phyloP scores from a whole-genome alignment of 2,888 invertebrate genomes.

The Machimus atricapillus region DNA sequence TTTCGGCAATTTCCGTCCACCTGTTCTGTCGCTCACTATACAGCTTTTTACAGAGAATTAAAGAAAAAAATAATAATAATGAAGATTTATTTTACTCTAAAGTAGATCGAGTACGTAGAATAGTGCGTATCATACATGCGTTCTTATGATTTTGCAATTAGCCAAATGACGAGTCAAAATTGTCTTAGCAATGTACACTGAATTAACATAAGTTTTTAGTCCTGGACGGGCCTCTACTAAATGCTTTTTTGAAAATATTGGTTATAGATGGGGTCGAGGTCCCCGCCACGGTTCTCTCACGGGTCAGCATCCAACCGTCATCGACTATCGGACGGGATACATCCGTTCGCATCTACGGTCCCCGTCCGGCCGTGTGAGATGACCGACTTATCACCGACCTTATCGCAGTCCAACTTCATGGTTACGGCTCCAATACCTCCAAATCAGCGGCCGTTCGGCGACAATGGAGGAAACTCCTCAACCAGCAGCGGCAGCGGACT shows the following conservation, averaged over 20 bases:
- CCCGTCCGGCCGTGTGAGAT: constrained; percentile 92
- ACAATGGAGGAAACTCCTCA: neutral
- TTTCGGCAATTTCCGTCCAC: neutral
- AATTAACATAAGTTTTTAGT: neutral
- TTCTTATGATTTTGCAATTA: constrained; percentile 16
- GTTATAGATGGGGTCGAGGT: constrained; percentile 81
- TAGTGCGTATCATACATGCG: neutral
- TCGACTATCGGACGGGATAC: constrained; percentile 68
- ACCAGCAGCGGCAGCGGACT: constrained; percentile 49
- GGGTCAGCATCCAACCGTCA: constrained; percentile 62
- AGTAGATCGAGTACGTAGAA: neutral
- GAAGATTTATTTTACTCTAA: neutral
- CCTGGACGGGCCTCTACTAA: neutral
- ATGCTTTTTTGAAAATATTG: neutral
- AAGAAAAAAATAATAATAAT: neutral
- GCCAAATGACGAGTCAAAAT: neutral
- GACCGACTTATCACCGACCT: constrained; percentile 68
- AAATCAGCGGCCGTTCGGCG: neutral
- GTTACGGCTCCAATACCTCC: neutral
- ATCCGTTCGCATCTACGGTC: constrained; percentile 91
- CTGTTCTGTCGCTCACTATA: neutral
- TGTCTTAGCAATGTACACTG: constrained; percentile 13
- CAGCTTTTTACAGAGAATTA: constrained; percentile 11
- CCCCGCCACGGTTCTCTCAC: constrained; percentile 64
- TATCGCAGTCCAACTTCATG: constrained; percentile 18